These are phyloP conservation scores for Crioceris asparagi DNA, from an alignment of 2,888 invertebrate genomes.

Conservation along the genomic window DNA sequence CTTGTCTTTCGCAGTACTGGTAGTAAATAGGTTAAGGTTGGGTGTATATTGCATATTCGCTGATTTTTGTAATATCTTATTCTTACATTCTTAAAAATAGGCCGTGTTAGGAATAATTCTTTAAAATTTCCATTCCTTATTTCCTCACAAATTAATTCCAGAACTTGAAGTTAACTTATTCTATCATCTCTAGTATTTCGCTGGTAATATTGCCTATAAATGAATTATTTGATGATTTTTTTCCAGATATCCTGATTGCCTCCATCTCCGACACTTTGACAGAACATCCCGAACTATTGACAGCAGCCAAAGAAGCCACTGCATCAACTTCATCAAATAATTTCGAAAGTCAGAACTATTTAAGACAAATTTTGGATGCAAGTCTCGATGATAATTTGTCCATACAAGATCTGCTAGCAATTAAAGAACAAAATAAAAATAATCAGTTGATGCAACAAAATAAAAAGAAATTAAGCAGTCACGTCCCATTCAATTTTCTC, in stretches of 20 bases:
- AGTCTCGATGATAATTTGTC: slow-evolving; percentile 41
- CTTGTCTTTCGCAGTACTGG: no score
- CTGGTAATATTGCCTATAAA: no score
- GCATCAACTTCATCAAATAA: slow-evolving; percentile 18
- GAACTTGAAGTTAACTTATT: no score
- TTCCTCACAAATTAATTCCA: no score
- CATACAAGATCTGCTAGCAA: slow-evolving; percentile 36
- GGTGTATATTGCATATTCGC: no score
- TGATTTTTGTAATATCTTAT: no score
- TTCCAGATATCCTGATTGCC: slow-evolving; percentile 60
- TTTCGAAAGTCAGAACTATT: slow-evolving; percentile 33
- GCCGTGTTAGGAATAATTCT: no score
- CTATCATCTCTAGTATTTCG: no score
- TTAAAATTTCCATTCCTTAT: no score
- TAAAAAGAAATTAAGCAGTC: slow-evolving; percentile 33
- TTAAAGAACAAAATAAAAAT: slow-evolving; percentile 41
- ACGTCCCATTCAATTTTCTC: slow-evolving; percentile 20
- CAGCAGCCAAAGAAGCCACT: slow-evolving; percentile 20
- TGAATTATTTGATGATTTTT: no score
- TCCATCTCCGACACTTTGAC: slow-evolving; percentile 62
- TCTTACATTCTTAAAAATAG: no score
- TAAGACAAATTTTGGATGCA: slow-evolving; percentile 44
- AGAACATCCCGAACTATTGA: slow-evolving; percentile 58
- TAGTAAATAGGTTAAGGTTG: no score
- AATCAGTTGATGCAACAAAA: slow-evolving; percentile 25